Conservation (phyloP, 2,888 invertebrate species). For the Cybosia mesomella region DNA sequence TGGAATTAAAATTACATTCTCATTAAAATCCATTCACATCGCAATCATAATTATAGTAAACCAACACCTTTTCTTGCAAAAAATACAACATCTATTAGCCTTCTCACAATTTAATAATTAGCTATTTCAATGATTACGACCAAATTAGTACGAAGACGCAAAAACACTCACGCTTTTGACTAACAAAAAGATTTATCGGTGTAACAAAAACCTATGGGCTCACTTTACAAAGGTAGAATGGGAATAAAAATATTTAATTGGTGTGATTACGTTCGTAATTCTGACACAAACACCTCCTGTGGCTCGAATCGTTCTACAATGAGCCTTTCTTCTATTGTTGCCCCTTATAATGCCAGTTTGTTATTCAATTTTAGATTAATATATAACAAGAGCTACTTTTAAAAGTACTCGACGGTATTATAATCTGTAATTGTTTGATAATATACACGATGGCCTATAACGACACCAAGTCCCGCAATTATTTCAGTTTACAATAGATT, state of each 20-base stretch:
- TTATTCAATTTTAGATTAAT: constrained; percentile 49
- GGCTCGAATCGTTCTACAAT: constrained; percentile 54
- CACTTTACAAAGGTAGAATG: constrained; percentile 71
- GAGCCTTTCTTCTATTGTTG: constrained; percentile 50
- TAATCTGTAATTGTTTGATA: neutral
- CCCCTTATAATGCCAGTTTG: constrained; percentile 43
- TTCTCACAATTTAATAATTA: constrained; percentile 48
- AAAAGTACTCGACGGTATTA: neutral
- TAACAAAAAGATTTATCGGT: constrained; percentile 40
- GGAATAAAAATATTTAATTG: constrained; percentile 85
- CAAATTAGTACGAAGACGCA: constrained; percentile 40
- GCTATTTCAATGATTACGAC: constrained; percentile 46
- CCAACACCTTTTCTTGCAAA: constrained; percentile 30
- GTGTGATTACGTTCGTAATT: constrained; percentile 80
- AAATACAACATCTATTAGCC: constrained; percentile 27
- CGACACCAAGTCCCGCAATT: neutral
- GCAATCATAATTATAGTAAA: constrained; percentile 33
- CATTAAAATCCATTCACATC: constrained; percentile 18
- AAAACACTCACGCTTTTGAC: constrained; percentile 35
- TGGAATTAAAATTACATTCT: neutral
- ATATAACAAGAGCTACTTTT: constrained; percentile 19
- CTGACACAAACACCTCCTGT: constrained; percentile 81
- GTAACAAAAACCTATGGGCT: constrained; percentile 53
- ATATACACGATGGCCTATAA: neutral
- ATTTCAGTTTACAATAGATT: neutral